These are phyloP conservation scores for Ciconia stormi DNA, from an alignment of 2,113 vertebrate species.

Conservation along the genomic window DNA sequence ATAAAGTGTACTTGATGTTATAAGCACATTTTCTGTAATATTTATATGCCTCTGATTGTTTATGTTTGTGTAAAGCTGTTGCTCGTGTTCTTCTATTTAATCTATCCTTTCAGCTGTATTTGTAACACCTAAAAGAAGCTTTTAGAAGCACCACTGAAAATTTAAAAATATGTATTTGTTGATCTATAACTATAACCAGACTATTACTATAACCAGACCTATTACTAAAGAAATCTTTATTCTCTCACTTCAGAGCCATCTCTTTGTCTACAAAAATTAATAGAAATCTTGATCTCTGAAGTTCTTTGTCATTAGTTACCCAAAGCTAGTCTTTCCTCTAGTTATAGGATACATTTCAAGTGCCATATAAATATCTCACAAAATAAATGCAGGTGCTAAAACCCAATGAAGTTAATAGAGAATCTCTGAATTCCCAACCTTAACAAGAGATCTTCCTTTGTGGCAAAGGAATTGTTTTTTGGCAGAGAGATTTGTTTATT, in stretches of 20 bases:
- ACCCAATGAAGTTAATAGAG: not conserved
- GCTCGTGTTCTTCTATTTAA: not conserved
- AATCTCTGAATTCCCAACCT: not conserved
- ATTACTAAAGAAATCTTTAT: not conserved
- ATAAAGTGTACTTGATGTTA: not conserved
- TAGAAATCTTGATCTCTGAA: not conserved
- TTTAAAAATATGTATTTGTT: not conserved
- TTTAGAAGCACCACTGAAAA: not conserved
- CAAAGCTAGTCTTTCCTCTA: not conserved
- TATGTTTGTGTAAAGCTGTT: not conserved
- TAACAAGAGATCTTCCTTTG: not conserved
- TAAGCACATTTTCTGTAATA: not conserved
- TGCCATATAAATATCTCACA: not conserved
- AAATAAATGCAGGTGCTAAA: not conserved
- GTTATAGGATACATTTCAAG: not conserved
- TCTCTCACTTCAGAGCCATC: not conserved
- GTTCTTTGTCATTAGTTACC: not conserved
- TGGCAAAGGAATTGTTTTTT: not conserved
- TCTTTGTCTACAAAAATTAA: not conserved
- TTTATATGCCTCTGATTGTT: not conserved
- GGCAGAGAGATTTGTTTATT: slow-evolving; percentile 32
- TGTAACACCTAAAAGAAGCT: not conserved
- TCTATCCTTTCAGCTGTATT: not conserved
- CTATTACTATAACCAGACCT: not conserved
- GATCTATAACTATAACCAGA: not conserved